Evolutionary conservation across 2,888 invertebrate species (phyloP), one percentile per base, ranked within the genome.

Genomic region (Microchrysa polita): DNA sequence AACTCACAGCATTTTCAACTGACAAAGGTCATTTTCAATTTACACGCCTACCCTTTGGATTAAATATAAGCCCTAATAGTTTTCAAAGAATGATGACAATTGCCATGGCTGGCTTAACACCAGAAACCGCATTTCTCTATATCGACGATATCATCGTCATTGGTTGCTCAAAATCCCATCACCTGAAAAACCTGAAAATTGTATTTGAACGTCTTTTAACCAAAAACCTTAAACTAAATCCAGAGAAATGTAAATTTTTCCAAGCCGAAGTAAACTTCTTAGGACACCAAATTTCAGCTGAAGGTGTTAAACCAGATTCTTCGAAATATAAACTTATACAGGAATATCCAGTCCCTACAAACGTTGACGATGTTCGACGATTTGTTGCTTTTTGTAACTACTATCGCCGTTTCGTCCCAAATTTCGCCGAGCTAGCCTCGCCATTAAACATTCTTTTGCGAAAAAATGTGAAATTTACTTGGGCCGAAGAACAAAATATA

Each of bases 61-160:
- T 77, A 61, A 77, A 78, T 74, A 76, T 75, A 10, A 76, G 76
- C 0, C 76, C n/a, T n/a, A n/a, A n/a, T n/a, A n/a, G n/a, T n/a
- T n/a, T n/a, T n/a, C n/a, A n/a, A n/a, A n/a, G n/a, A n/a, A n/a
- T n/a, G n/a, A n/a, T n/a, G n/a, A n/a, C n/a, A n/a, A n/a, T n/a
- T n/a, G n/a, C n/a, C n/a, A n/a, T 75, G 55, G n/a, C 57, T 5
- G 77, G 74, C 22, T 18, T 74, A 67, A 60, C 55, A 20, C 74
- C 57, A 10, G 60, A 75, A 55, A 42, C 42, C 7, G 74, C 76
- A 12, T 78, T 78, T 59, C 57, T 77, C 9, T 79, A 77, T 63
- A 72, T 78, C 9, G 78, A 78, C 59, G 77, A 78, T 55, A 76
- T 79, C 0, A 76, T 79, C 22, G 73, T 78, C 7, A 77, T 76